phyloP scores from a whole-genome alignment of 35 echinoderm and acorn worm genomes.

The Ophioderma brevispina region DNA sequence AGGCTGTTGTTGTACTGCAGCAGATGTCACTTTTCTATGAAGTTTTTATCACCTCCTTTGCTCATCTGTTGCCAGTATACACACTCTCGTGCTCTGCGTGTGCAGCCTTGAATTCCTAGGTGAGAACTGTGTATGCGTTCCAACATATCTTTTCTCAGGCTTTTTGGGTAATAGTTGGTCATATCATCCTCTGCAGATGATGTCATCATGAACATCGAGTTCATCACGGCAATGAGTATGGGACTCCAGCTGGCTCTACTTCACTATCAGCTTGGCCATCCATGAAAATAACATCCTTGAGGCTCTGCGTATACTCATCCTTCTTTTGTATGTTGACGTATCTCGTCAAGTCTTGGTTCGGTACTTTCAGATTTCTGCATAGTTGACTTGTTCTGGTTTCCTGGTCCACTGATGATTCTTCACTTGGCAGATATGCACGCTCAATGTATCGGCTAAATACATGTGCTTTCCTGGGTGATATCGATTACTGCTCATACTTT shows the following conservation, averaged over 20 bases:
- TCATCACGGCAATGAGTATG: too few relatives aligned
- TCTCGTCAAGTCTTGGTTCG: background rate
- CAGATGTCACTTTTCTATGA: constrained; percentile 66
- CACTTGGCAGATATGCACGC: background rate
- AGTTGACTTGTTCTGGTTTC: background rate
- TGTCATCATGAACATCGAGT: constrained; percentile 64
- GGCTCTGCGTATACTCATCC: constrained; percentile 16
- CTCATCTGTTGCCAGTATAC: constrained; percentile 70
- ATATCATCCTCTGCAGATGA: constrained; percentile 22
- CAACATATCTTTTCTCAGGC: too few relatives aligned
- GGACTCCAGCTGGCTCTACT: background rate
- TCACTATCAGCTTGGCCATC: constrained; percentile 11
- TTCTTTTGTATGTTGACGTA: background rate
- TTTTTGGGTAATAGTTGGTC: constrained; percentile 46
- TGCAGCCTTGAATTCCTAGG: too few relatives aligned
- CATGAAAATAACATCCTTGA: background rate
- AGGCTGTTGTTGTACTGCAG: background rate
- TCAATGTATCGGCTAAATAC: constrained; percentile 42
- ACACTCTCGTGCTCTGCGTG: too few relatives aligned
- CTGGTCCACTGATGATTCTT: background rate
- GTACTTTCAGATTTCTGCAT: background rate
- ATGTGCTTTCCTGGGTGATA: constrained; percentile 44
- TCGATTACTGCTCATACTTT: too few relatives aligned
- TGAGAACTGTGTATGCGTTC: too few relatives aligned
- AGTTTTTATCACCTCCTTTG: constrained; percentile 38